Evolutionary conservation across 2,797 vertebrate genomes (phyloP).

Genomic region (Epinephelus malabaricus): DNA sequence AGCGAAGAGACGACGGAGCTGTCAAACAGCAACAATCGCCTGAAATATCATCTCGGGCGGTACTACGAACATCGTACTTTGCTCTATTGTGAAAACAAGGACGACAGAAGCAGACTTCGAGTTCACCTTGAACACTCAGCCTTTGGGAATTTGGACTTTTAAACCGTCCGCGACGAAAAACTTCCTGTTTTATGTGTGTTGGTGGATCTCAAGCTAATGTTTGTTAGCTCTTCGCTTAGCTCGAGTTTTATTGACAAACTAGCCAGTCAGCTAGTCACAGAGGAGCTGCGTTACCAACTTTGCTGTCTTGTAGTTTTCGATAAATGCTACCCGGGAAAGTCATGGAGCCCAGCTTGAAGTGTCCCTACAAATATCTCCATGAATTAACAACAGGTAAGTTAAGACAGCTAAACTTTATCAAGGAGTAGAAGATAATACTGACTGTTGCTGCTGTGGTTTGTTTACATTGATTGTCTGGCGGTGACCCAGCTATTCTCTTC

Average conservation of each 20-base stretch:
- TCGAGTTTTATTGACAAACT: slow-evolving; percentile 81
- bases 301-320: background rate
- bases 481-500: background rate
- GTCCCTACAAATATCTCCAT: slow-evolving; percentile 10
- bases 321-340: background rate
- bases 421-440: background rate
- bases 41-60: slow-evolving; percentile 60
- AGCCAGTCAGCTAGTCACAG: slow-evolving; percentile 37
- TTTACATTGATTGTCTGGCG: slow-evolving; percentile 46
- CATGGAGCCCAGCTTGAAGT: slow-evolving; percentile 18
- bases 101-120: background rate
- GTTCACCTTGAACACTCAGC: background rate
- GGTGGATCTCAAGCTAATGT: slow-evolving; percentile 50
- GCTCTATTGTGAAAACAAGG: slow-evolving; percentile 14
- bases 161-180: slow-evolving; percentile 28
- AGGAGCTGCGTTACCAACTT: slow-evolving; percentile 42
- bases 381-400: slow-evolving; percentile 78
- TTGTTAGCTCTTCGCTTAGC: slow-evolving; percentile 58
- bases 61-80: slow-evolving; percentile 32
- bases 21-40: slow-evolving; percentile 77
- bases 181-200: slow-evolving; percentile 50
- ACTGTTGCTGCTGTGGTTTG: slow-evolving; percentile 41
- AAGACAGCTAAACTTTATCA: slow-evolving; percentile 49
- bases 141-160: slow-evolving; percentile 23
- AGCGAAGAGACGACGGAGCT: slow-evolving; percentile 65